Percentiles rank a stretch among this genome's conserved stretches.
These are phyloP conservation scores for Ceratina calcarata DNA, from an alignment of 1,140 invertebrate genomes.

Conservation along the genomic window DNA sequence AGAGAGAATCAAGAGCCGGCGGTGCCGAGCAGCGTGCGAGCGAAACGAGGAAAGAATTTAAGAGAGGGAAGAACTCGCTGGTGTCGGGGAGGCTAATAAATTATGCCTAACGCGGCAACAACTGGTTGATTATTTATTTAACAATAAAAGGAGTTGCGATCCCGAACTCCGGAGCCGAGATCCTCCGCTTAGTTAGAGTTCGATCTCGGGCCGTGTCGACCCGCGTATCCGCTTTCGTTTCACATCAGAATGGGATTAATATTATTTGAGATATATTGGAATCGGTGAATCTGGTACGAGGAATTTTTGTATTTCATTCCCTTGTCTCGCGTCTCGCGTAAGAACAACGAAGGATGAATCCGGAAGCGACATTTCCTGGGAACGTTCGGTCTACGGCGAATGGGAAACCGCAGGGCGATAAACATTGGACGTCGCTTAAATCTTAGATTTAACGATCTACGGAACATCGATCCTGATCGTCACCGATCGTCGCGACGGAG, in stretches of 20 bases:
- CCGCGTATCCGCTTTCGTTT: not conserved
- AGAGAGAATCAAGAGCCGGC: not conserved
- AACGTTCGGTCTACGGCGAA: not conserved
- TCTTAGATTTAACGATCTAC: constrained; percentile 57
- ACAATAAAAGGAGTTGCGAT: constrained; percentile 70
- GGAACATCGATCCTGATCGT: constrained; percentile 59
- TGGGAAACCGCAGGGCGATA: constrained; percentile 38
- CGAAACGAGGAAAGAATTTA: constrained; percentile 64
- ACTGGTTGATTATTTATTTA: constrained; percentile 76
- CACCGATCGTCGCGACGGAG: constrained; percentile 18
- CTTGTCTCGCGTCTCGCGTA: not conserved
- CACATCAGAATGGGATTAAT: constrained; percentile 8
- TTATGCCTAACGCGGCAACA: constrained; percentile 69
- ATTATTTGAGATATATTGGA: too few relatives aligned
- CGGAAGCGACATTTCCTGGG: not conserved
- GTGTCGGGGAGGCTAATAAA: constrained; percentile 71
- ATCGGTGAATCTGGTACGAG: too few relatives aligned
- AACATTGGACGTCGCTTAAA: constrained; percentile 55
- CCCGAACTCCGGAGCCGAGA: not conserved
- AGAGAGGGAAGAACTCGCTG: constrained; percentile 49
- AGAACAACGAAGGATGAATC: not conserved
- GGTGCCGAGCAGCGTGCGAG: not conserved
- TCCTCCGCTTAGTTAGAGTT: not conserved
- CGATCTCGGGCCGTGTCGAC: not conserved
- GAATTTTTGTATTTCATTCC: too few relatives aligned